Base-by-base conservation (phyloP, 2,797 vertebrate genomes). In the Champsocephalus esox region DNA sequence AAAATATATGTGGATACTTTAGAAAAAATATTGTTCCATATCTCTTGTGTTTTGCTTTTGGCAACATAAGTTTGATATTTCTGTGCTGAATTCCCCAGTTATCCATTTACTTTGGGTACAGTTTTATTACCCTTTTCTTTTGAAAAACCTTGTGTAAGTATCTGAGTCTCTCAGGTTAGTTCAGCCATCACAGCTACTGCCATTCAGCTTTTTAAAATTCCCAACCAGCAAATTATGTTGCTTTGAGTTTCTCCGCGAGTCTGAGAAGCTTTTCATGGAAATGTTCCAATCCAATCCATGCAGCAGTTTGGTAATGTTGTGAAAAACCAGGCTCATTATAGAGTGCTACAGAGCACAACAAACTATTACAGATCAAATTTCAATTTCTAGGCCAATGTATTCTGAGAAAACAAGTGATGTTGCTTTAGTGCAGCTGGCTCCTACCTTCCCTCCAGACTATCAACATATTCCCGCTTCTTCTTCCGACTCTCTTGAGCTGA, bases 401-500 rank as follows among this genome's bases (percentile, higher is more conserved):
- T 70, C 43, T 41, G 64, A 50, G 59, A 71, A 59, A 38, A 60
- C 41, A 56, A 50, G 66, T 12, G 45, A 67, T 13, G 74, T 70
- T 73, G 68, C 16, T 52, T 38, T 63, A 51, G 49, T 21, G 58
- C 34, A 52, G 44, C 56, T 9, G 46, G 61, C 43, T 73, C 79
- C 46, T 89, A 99, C 98, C 97, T 94, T 76, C 88, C 96, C 88
- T 99, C 98, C 83, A 99, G 90, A 45, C 96, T 94, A 0, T 99
- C 96, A 0, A 99, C 95, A 5, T 99, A 99, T 32, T 99, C 96
- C 86, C 97, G 97, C 88, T 97, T 99, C 94, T 99, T 99, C 88
- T 97, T 99, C 64, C 98, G 93, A 91, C 98, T 99, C 80, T 99
- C 98, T 81, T 98, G 98, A 44, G 98, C 98, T 0, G 98, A 99